Percentiles rank a stretch among this genome's conserved stretches.
Conservation (phyloP, 2,797 vertebrate species). For the Semotilus atromaculatus region DNA sequence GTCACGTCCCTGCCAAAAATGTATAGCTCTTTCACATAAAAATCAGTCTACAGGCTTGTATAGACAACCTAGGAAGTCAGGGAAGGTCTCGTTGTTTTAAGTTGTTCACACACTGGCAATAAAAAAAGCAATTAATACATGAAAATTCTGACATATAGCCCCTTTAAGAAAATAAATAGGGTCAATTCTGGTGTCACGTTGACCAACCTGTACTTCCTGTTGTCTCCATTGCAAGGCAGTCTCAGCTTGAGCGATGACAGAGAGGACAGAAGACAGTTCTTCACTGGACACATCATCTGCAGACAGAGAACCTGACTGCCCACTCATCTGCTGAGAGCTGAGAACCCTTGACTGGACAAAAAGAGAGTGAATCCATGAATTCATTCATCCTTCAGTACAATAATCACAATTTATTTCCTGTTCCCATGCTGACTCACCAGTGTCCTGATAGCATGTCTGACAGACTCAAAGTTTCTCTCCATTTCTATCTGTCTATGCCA, state of each 20-base stretch:
- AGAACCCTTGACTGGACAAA: constrained; percentile 69
- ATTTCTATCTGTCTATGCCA: constrained; percentile 70
- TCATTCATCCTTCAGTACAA: background rate
- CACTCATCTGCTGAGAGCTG: constrained; percentile 41
- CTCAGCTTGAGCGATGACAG: constrained; percentile 72
- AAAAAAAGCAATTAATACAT: background rate
- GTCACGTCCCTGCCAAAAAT: background rate
- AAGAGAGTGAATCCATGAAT: background rate
- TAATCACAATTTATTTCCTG: background rate
- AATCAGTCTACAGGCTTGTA: background rate
- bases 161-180: background rate
- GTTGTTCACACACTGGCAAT: background rate
- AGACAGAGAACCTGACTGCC: constrained; percentile 20
- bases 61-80: background rate
- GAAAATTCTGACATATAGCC: background rate
- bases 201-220: constrained; percentile 72
- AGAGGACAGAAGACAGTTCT: constrained; percentile 69
- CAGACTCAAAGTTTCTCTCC: constrained; percentile 67
- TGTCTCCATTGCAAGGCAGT: constrained; percentile 70
- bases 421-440: constrained; percentile 66
- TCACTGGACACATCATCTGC: constrained; percentile 34
- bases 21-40: background rate
- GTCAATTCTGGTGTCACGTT: background rate
- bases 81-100: background rate
- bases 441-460: constrained; percentile 66